phyloP scores from a whole-genome alignment of 2,888 invertebrate genomes.

The Odontothrips loti region DNA sequence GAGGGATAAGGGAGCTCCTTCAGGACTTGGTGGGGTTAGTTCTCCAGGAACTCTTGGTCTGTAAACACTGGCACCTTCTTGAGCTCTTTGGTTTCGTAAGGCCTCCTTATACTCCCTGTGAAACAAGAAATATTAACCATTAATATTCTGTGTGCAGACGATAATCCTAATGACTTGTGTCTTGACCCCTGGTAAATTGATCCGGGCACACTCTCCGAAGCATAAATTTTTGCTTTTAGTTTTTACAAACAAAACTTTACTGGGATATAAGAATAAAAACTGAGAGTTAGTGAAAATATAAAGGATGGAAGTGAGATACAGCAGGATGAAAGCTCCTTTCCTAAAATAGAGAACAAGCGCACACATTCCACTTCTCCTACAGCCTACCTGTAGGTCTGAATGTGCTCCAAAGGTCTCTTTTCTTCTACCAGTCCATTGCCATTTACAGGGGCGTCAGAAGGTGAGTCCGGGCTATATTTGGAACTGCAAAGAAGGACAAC shows the following conservation, averaged over 20 bases:
- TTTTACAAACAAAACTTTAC: too few relatives aligned
- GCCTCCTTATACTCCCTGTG: constrained; percentile 85
- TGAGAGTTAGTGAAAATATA: neutral
- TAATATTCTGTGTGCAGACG: too few relatives aligned
- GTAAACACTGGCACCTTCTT: constrained; percentile 50
- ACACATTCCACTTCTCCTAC: constrained; percentile 31
- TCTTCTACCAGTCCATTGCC: constrained; percentile 61
- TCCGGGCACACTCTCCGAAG: too few relatives aligned
- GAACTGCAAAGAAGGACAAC: constrained; percentile 13
- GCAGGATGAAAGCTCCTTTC: too few relatives aligned
- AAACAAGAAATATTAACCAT: constrained; percentile 39
- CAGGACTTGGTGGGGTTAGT: constrained; percentile 27
- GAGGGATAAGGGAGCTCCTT: neutral
- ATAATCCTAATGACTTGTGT: too few relatives aligned
- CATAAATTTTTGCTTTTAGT: too few relatives aligned
- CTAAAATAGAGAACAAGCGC: neutral
- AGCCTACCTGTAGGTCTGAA: constrained; percentile 71
- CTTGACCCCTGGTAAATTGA: too few relatives aligned
- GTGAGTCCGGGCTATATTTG: constrained; percentile 27
- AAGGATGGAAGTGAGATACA: neutral
- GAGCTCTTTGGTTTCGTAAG: constrained; percentile 75
- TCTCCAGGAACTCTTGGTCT: constrained; percentile 52
- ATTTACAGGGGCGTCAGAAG: constrained; percentile 47
- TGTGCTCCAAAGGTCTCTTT: constrained; percentile 61
- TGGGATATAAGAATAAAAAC: too few relatives aligned